Conservation (phyloP, 2,113 vertebrate genomes). For the Phrynosoma blainvillii region DNA sequence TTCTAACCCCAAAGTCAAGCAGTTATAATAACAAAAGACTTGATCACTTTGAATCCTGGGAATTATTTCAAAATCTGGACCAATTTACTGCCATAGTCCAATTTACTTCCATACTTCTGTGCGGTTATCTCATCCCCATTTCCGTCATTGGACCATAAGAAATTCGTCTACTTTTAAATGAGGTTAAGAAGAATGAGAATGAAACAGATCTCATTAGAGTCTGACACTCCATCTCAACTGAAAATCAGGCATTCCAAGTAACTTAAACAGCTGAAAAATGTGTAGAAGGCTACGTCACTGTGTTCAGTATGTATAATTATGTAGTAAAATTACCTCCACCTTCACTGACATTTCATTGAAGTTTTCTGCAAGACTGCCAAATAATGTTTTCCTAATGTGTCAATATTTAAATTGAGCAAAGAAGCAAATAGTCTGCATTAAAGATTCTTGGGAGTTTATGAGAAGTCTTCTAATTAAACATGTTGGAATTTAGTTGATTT, state of each 20-base stretch:
- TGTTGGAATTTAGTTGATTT: constrained; percentile 57
- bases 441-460: constrained; percentile 50
- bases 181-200: neutral
- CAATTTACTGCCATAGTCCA: too few relatives aligned
- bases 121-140: too few relatives aligned
- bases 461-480: constrained; percentile 68
- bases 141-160: neutral
- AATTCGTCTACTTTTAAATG: neutral
- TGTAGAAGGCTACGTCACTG: neutral
- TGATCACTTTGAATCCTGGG: neutral
- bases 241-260: neutral
- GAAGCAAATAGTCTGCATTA: constrained; percentile 44
- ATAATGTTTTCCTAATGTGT: constrained; percentile 54
- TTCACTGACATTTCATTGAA: constrained; percentile 39
- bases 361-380: constrained; percentile 32
- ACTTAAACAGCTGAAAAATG: neutral
- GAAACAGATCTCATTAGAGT: neutral
- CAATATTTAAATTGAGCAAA: constrained; percentile 45
- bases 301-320: constrained; percentile 48
- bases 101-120: neutral
- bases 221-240: neutral
- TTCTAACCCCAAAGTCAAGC: neutral
- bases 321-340: neutral
- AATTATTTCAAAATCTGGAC: too few relatives aligned
- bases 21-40: neutral